Conservation (phyloP, 2,797 vertebrate species). For the Oryzias dopingdopingensis region DNA sequence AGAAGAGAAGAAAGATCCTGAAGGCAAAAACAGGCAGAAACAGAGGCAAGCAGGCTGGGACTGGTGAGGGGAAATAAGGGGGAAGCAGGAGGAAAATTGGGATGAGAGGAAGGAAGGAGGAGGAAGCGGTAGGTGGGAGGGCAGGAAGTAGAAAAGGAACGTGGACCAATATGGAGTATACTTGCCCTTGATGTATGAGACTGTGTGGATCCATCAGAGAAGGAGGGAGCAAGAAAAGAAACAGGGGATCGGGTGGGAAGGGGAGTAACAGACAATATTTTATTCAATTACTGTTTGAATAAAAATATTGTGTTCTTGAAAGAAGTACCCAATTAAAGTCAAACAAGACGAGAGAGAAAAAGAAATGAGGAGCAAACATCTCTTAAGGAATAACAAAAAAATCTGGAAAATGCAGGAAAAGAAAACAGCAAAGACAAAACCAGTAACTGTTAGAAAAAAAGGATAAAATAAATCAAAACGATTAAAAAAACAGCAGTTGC, state of each 20-base stretch:
- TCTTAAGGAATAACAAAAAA: conserved; percentile 36
- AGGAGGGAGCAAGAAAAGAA: conserved; percentile 99
- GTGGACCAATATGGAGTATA: conserved; percentile 99
- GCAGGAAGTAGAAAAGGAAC: conserved; percentile 79
- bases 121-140: conserved; percentile 61
- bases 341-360: conserved; percentile 79
- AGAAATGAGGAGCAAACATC: conserved; percentile 68
- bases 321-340: conserved; percentile 83
- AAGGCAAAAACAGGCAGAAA: conserved; percentile 72
- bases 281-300: conserved; percentile 99
- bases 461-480: conserved; percentile 31
- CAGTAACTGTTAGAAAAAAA: conserved; percentile 42
- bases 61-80: conserved; percentile 61
- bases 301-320: conserved; percentile 99
- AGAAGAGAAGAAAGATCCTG: conserved; percentile 43
- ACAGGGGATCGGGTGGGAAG: conserved; percentile 89
- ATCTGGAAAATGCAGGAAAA: conserved; percentile 39
- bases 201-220: conserved; percentile 99
- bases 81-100: conserved; percentile 76
- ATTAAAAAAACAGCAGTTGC: conserved; percentile 38
- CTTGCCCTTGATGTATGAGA: conserved; percentile 95
- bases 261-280: conserved; percentile 99
- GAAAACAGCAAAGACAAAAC: conserved; percentile 50
- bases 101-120: conserved; percentile 61
- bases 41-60: conserved; percentile 80